Evolutionary conservation across 2,888 invertebrate genomes (phyloP).

Genomic region (Acholoe squamosa): DNA sequence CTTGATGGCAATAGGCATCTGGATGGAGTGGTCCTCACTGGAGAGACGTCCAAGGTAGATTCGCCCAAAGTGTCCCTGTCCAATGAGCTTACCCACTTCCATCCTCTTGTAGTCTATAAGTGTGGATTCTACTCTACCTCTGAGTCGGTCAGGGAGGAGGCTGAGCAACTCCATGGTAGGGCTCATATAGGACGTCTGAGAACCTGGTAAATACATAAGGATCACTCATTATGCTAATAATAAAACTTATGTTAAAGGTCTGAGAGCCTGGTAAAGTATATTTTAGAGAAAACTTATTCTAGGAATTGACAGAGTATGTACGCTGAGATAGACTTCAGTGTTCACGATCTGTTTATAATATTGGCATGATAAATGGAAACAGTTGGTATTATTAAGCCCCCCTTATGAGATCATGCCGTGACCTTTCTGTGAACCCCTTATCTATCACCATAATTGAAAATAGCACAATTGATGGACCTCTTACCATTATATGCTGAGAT

Average conservation of each 20-base stretch:
- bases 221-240: neutral
- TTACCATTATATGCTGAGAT: conserved; percentile 64
- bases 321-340: no score
- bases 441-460: no score
- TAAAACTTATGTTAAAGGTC: conserved; percentile 45
- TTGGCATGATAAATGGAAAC: conserved; percentile 40
- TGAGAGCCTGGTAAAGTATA: conserved; percentile 42
- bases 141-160: conserved; percentile 59
- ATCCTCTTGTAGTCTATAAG: conserved; percentile 65
- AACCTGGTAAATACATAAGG: conserved; percentile 50
- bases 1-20: conserved; percentile 62
- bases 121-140: conserved; percentile 1
- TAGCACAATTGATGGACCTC: no score
- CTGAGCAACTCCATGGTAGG: conserved; percentile 59
- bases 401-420: no score
- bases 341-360: no score
- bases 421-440: no score
- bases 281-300: no score
- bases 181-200: conserved; percentile 61
- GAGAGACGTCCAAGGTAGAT: conserved; percentile 58
- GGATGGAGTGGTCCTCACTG: conserved; percentile 28
- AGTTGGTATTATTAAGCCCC: no score
- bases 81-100: conserved; percentile 64
- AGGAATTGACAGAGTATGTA: no score
- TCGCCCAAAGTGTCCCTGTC: conserved; percentile 64